Evolutionary conservation across 1,140 invertebrate genomes (phyloP).

Genomic region (Brachionus angularis): DNA sequence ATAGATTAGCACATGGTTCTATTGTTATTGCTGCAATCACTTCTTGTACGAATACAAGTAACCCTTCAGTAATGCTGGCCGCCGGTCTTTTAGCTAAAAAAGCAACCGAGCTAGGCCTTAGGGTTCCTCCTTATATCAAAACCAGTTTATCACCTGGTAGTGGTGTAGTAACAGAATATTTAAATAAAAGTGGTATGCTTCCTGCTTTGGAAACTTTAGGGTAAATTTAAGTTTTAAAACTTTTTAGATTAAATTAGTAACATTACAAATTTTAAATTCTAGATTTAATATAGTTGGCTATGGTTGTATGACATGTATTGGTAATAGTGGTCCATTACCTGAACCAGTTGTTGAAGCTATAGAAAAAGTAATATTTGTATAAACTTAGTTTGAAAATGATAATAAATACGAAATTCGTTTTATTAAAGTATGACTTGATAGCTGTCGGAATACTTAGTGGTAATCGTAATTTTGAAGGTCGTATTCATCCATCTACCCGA

Average conservation of each 20-base stretch:
- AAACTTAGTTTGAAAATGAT: neutral
- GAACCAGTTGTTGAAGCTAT: conserved; percentile 85
- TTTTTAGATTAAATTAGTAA: conserved; percentile 10
- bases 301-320: conserved; percentile 97
- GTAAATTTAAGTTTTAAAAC: neutral
- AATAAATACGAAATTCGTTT: conserved; percentile 16
- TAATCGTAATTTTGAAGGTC: conserved; percentile 93
- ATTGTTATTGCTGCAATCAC: conserved; percentile 96
- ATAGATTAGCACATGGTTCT: conserved; percentile 80
- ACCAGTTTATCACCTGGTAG: conserved; percentile 92
- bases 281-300: conserved; percentile 87
- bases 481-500: conserved; percentile 88
- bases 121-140: conserved; percentile 86
- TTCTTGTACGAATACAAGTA: conserved; percentile 94
- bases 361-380: conserved; percentile 68
- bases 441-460: conserved; percentile 90
- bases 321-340: conserved; percentile 88
- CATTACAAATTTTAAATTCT: conserved; percentile 42
- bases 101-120: conserved; percentile 82
- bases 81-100: conserved; percentile 85
- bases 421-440: conserved; percentile 74
- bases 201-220: conserved; percentile 73
- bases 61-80: conserved; percentile 87
- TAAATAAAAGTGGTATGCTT: conserved; percentile 79
- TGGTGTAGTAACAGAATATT: conserved; percentile 93